Percentiles rank a stretch among this genome's conserved stretches.
phyloP scores from a whole-genome alignment of 1,140 invertebrate species.

The Drosophila malerkotliana region DNA sequence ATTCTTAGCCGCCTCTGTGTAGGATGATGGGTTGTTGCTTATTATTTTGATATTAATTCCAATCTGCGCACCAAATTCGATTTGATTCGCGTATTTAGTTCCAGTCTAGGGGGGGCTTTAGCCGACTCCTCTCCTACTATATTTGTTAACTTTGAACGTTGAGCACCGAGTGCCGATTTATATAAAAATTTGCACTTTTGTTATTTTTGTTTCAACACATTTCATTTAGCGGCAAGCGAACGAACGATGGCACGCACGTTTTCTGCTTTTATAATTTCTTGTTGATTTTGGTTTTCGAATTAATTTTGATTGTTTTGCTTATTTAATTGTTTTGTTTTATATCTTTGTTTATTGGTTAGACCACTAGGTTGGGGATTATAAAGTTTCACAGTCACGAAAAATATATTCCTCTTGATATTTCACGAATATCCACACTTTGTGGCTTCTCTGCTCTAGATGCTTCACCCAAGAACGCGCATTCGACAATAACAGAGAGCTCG shows the following conservation, averaged over 20 bases:
- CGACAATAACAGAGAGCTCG: constrained; percentile 4
- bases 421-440: neutral
- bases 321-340: constrained; percentile 13
- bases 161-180: constrained; percentile 27
- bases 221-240: constrained; percentile 27
- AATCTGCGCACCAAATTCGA: constrained; percentile 45
- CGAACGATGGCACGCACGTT: constrained; percentile 18
- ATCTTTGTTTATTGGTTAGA: neutral
- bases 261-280: constrained; percentile 7
- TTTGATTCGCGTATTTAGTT: constrained; percentile 43
- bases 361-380: neutral
- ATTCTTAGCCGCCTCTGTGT: too few relatives aligned
- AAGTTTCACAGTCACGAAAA: neutral
- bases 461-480: constrained; percentile 1
- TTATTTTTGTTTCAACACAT: constrained; percentile 46
- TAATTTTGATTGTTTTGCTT: constrained; percentile 55
- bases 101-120: constrained; percentile 23
- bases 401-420: neutral
- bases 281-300: constrained; percentile 9
- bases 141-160: constrained; percentile 34
- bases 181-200: constrained; percentile 50
- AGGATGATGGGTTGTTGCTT: too few relatives aligned
- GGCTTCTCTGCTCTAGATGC: neutral
- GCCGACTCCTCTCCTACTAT: constrained; percentile 2
- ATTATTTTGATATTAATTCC: constrained; percentile 2